Evolutionary conservation across 2,113 vertebrate genomes (phyloP), one percentile per base, ranked within the genome.

Genomic region (Menidia beryllina): DNA sequence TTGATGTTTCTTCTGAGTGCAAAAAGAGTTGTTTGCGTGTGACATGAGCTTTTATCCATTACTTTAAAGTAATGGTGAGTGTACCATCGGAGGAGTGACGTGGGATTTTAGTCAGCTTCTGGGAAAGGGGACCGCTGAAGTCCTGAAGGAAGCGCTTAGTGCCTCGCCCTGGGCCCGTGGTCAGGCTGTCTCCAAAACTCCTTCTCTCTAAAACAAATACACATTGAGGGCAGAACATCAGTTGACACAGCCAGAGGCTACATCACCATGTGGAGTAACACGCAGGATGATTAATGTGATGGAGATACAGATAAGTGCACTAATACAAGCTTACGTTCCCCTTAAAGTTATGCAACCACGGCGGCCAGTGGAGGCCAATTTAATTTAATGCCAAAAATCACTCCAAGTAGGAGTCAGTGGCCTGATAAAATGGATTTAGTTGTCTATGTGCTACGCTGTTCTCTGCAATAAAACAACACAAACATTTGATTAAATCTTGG

Each of bases 81-180:
- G 52, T 85, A 96, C 95, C 95, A 92, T 97, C 94, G 80, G 91
- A 89, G 41, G 95, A 93, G 84, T 93, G 93, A 54, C 89, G 92
- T 71, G 94, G 85, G 86, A 88, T 94, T 93, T 96, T 96, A 88
- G 92, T 67, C 79, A 95, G 85, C 91, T 96, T 96, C 84, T 93
- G 93, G 76, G 94, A 93, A 23, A 93, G 82, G 71, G 93, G 90
- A 79, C 92, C 91, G 86, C 65, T 94, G 91, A 92, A 95, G 63
- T 96, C 94, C 68, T 93, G 94, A 54, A 90, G 91, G 82, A 93
- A 95, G 20, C 95, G 90, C 89, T 96, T 97, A 80, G 90, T 84
- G 49, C 92, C 93, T 87, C 92, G 91, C 60, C 90, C 93, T n/a
- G 93, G 91, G 66, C 93, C 94, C 45, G 92, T 91, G 30, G 90